Base-by-base conservation (phyloP, 1,140 invertebrate genomes). In the Heliconius eleuchia region DNA sequence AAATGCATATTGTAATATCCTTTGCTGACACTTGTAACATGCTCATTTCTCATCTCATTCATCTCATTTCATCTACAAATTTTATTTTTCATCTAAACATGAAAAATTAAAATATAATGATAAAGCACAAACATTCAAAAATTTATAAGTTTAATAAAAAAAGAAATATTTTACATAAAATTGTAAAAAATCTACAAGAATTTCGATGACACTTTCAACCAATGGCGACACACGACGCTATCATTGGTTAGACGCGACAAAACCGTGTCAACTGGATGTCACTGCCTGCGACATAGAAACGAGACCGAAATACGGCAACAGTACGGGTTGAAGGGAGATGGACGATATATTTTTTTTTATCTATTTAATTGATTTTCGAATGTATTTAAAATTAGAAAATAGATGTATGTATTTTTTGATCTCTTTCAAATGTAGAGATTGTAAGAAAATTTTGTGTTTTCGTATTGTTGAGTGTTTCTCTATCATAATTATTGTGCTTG, bases 191-290 rank as follows among this genome's bases (percentile, higher is more conserved):
- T 66, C 13, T 30, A 66, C 16, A 66, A 66, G 23, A 80, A 77
- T 52, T 42, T 77, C 37, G 27, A 46, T 77, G 83, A 87, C 87
- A 88, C 71, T 85, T 88, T 57, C 73, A 85, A 80, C 90, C 90
- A 91, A 91, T 91, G 75, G 79, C 72, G 77, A 77, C 78, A 27
- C 37, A 34, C 80, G 16, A 71, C 77, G 73, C 82, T 87, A 86
- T 88, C 85, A 91, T 91, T 91, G 90, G 90, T 81, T 79, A 79
- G 74, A 70, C 42, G 57, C 30, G 37, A 66, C 81, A 82, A 76
- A 66, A 30, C 60, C 60, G 60, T 74, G 86, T 85, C 82, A 82
- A 73, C 77, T 86, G 87, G 85, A 86, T 91, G 88, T 89, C 90
- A 91, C 84, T 84, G 85, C 83, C 80, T 87, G 88, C 52, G 46